Conservation (phyloP, 2,797 vertebrate genomes). For the Sebastes cheni region DNA sequence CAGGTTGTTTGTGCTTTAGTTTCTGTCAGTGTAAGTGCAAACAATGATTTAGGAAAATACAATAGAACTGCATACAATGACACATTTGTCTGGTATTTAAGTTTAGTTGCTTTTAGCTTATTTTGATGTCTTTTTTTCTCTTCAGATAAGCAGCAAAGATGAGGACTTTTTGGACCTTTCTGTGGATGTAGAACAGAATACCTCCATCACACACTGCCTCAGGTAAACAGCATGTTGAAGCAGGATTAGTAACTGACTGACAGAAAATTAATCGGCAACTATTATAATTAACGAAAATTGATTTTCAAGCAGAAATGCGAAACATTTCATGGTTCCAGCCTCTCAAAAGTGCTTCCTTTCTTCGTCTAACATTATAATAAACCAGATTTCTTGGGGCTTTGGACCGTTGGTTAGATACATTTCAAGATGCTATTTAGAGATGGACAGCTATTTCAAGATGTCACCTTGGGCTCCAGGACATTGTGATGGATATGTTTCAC, state of each 20-base stretch:
- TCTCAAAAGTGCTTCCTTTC: not conserved
- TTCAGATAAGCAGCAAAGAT: constrained; percentile 98
- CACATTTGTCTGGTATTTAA: constrained; percentile 51
- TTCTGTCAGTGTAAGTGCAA: not conserved
- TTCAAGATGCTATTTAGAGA: not conserved
- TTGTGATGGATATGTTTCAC: not conserved
- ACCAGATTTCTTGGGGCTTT: not conserved
- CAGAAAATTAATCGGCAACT: not conserved
- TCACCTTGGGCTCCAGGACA: fast-evolving
- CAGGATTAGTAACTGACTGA: not conserved
- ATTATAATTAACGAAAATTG: not conserved
- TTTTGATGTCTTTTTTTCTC: not conserved
- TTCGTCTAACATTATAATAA: not conserved
- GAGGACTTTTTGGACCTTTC: constrained; percentile 99
- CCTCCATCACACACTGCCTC: constrained; percentile 98
- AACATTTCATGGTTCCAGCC: not conserved
- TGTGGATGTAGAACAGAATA: constrained; percentile 98
- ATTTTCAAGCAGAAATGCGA: not conserved
- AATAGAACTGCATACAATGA: not conserved
- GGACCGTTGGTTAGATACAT: not conserved
- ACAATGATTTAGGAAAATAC: not conserved
- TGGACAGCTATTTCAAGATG: not conserved
- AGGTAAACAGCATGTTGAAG: constrained; percentile 79
- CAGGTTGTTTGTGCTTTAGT: not conserved
- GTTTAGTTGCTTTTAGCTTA: constrained; percentile 72